Base-by-base conservation (phyloP, 2,797 vertebrate genomes). In the Atherinosoma microstoma region DNA sequence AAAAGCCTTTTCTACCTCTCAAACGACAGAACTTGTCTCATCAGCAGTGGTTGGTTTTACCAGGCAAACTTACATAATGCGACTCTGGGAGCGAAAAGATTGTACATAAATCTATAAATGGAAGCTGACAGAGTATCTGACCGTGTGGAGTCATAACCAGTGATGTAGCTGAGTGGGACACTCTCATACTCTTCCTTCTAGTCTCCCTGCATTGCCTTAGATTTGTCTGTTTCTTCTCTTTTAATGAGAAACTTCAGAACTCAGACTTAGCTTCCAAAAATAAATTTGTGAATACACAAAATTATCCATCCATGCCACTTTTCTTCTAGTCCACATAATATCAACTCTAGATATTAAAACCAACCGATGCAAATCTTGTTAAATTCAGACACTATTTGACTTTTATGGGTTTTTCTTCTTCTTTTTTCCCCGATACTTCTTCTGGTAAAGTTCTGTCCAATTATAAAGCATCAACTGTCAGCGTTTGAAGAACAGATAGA, bases 381-480 rank as follows among this genome's bases (percentile, higher is more conserved):
- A 83, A 78, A 80, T 75, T 35, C 53, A 68, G 64, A 67, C 8
- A 68, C 47, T 75, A 38, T 81, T 65, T 79, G 73, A 60, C 56
- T 60, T 59, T 18, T 40, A 29, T 70, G 66, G 18, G 42, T 9
- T 51, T 51, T 10, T 49, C 18, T 47, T n/a, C n/a, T 49, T 8
- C 7, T 64, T 53, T 56, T 34, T 24, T 51, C 65, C 63, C 71
- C 3, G 67, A 16, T 34, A 64, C 32, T 42, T 69, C 62, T 71
- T 59, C 66, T 51, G 24, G 49, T 72, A 77, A 57, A 35, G 45
- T 75, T 82, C 56, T 62, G 70, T 79, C 85, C 76, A 82, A 87
- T 87, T 87, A 90, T 53, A 62, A 77, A 35, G 65, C 75, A 34
- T 88, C 78, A 85, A 34, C 73, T 81, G 72, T 79, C 72, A 83